Percentiles rank a stretch among this genome's conserved stretches.
phyloP scores from a whole-genome alignment of 2,113 vertebrate species.

The Oxyura jamaicensis region DNA sequence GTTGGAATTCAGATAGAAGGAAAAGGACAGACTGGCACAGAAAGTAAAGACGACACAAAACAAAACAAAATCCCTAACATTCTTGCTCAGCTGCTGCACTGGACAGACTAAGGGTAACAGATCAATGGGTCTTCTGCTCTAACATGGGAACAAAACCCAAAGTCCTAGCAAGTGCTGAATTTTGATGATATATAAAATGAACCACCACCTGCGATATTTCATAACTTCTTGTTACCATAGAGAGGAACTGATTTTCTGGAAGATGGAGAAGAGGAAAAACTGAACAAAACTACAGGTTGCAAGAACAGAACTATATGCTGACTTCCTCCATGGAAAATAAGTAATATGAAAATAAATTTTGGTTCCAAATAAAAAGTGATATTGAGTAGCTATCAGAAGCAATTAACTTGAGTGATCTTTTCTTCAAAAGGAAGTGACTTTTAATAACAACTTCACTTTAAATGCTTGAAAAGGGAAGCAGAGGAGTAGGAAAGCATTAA shows the following conservation, averaged over 20 bases:
- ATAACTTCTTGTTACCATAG: background rate
- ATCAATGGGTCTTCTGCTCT: background rate
- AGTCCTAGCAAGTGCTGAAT: background rate
- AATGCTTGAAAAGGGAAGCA: background rate
- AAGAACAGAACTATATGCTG: background rate
- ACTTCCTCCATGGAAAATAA: background rate
- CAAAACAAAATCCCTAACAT: background rate
- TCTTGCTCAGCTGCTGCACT: background rate
- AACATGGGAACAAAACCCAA: background rate
- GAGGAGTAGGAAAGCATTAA: background rate
- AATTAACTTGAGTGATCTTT: background rate
- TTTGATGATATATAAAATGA: background rate
- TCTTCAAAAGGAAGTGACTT: background rate
- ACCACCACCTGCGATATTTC: background rate
- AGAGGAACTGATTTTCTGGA: background rate
- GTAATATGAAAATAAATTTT: background rate
- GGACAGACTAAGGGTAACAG: rapidly evolving
- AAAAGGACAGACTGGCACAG: background rate
- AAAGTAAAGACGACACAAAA: background rate
- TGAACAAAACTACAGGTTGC: background rate
- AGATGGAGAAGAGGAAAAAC: background rate
- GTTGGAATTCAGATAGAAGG: background rate
- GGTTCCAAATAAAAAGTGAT: background rate
- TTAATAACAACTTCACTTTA: background rate
- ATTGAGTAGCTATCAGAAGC: background rate